These are phyloP conservation scores for Toxotes lorentzi DNA, from an alignment of 2,797 vertebrate genomes.

Conservation along the genomic window DNA sequence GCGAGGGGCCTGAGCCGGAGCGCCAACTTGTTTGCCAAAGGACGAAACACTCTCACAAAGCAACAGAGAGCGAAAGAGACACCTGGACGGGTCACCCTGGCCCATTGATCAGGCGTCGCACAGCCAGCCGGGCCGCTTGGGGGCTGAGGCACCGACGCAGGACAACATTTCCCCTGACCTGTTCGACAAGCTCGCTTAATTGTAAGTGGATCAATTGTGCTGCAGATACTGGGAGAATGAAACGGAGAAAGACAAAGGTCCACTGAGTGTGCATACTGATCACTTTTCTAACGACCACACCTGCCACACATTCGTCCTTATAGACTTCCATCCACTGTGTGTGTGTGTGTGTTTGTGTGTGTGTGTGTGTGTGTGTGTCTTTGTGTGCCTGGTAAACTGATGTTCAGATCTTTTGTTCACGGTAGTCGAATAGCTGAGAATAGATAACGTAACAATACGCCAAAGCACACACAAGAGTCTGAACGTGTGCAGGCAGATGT, in stretches of 20 bases:
- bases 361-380: conserved; percentile 7
- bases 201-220: conserved; percentile 78
- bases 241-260: conserved; percentile 61
- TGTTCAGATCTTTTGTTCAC: conserved; percentile 28
- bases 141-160: conserved; percentile 42
- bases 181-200: conserved; percentile 81
- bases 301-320: conserved; percentile 57
- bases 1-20: conserved; percentile 42
- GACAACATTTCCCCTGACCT: conserved; percentile 78
- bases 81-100: conserved; percentile 74
- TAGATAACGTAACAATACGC: conserved; percentile 17
- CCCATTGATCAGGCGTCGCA: conserved; percentile 66
- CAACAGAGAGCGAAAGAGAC: conserved; percentile 42
- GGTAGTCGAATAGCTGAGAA: conserved; percentile 33
- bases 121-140: conserved; percentile 42
- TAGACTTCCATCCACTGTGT: conserved; percentile 33
- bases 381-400: conserved; percentile 20
- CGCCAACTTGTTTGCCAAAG: conserved; percentile 61
- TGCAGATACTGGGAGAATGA: conserved; percentile 72
- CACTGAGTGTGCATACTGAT: conserved; percentile 72
- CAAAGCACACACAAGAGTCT: conserved; percentile 14
- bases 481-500: conserved; percentile 38
- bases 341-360: conserved; percentile 12
- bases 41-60: conserved; percentile 48
- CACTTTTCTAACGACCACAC: conserved; percentile 68